Conservation (phyloP, 2,888 invertebrate genomes). For the Melieria crassipennis region DNA sequence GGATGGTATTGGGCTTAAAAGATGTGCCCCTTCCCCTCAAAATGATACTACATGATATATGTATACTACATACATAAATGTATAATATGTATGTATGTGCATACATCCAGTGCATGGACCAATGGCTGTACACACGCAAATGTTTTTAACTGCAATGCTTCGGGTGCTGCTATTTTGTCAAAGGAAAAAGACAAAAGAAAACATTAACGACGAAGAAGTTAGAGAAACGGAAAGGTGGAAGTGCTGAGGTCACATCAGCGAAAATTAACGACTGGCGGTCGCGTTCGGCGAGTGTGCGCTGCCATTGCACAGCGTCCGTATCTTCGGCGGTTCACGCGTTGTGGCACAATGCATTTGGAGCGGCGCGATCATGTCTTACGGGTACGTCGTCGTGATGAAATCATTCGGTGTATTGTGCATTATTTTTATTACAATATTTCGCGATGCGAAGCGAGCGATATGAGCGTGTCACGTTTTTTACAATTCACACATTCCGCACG, state of each 20-base stretch:
- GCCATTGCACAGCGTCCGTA: no score
- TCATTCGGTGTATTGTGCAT: conserved; percentile 24
- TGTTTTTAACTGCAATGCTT: background rate
- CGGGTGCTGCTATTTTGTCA: background rate
- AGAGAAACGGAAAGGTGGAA: no score
- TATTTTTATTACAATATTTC: conserved; percentile 28
- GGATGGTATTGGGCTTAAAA: background rate
- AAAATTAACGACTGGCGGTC: background rate
- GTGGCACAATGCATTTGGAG: no score
- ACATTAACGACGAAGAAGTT: no score
- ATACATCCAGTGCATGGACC: background rate
- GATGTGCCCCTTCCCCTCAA: background rate
- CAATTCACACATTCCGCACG: conserved; percentile 27
- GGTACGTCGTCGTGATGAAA: conserved; percentile 14
- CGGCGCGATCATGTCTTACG: no score
- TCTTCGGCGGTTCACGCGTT: no score
- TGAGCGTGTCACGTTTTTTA: conserved; percentile 31
- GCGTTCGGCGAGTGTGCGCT: no score
- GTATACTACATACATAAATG: background rate
- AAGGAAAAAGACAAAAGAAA: background rate
- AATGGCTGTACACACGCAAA: background rate
- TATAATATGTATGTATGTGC: background rate
- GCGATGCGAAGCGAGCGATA: conserved; percentile 26
- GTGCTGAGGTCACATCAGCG: background rate
- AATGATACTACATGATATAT: background rate